Base-by-base conservation (phyloP, 1,140 invertebrate genomes). In the Drosophila leontia region DNA sequence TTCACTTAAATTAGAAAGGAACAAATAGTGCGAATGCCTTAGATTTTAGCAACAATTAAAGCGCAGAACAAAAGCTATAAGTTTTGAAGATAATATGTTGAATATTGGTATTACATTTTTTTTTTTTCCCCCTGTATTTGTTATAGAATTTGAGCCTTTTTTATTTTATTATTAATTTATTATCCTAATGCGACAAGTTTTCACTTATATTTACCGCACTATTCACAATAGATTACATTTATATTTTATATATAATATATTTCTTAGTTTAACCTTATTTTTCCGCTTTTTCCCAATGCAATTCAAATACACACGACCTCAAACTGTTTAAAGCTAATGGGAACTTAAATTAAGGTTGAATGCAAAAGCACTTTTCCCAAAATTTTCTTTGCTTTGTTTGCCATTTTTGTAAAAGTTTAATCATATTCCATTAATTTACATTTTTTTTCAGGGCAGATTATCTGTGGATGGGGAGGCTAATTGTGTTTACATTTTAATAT, bases 401-500 rank as follows among this genome's bases (percentile, higher is more conserved):
- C 19, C 17, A 26, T 70, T 74, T 39, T 39, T 55, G 44, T 44
- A 13, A 58, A 34, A 23, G 23, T 39, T 60, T 39, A 12, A 45
- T 61, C 44, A 48, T 45, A 19, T 39, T 58, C 35, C 61, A 75
- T 75, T 75, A 65, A 51, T 35, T 51, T 26, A 23, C 50, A 64
- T 75, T 71, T 42, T 50, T 39, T 48, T 61, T 64, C 7, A 26
- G 48, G 19, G 32, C 9, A 32, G 51, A 23, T 74, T 74, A 34
- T 51, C 5, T 19, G 12, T 39, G 17, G 32, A 17, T 35, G 50
- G 9, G 8, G 13, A 37, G 67, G 67, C 35, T 69, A 57, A 69
- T 60, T 72, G 56, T 39, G 26, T 65, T 65, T 57, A 9, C 37
- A 37, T 34, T 50, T 75, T 39, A 51, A 51, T 61, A 56, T 76